phyloP scores from a whole-genome alignment of 2,113 vertebrate species.

The Todiramphus chloris region DNA sequence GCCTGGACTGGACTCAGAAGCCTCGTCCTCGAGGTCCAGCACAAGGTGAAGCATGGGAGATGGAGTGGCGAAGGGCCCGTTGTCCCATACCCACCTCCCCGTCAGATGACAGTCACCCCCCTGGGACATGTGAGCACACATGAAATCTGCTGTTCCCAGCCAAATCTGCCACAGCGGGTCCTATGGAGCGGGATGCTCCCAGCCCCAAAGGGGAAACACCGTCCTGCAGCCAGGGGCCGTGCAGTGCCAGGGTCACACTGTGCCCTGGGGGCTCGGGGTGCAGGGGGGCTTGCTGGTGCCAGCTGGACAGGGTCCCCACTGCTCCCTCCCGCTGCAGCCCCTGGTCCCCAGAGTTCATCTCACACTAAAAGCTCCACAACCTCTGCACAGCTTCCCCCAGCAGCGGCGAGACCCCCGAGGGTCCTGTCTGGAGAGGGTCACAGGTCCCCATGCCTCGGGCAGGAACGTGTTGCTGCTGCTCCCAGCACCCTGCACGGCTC shows the following conservation, averaged over 20 bases:
- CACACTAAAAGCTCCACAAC: rapidly evolving
- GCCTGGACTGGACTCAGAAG: too few relatives aligned
- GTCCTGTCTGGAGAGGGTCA: rapidly evolving
- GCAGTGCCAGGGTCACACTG: rapidly evolving
- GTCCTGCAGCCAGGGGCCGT: background rate
- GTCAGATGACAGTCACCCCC: background rate
- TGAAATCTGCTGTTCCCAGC: background rate
- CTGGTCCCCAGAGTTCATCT: background rate
- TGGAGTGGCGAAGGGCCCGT: background rate
- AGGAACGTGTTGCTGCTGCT: background rate
- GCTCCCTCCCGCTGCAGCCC: background rate
- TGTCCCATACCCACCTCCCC: background rate
- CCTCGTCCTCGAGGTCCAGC: background rate
- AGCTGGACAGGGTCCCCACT: background rate
- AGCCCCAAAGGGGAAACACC: rapidly evolving
- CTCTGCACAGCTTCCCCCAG: rapidly evolving
- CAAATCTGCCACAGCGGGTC: background rate
- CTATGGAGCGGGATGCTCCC: background rate
- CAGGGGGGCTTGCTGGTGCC: background rate
- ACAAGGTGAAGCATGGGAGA: background rate
- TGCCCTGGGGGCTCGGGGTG: background rate
- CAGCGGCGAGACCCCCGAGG: rapidly evolving
- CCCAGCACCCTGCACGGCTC: rapidly evolving
- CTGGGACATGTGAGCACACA: background rate
- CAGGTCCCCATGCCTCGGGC: rapidly evolving